These are phyloP conservation scores for Terrapene triunguis DNA, from an alignment of 2,113 vertebrate genomes.

Conservation along the genomic window DNA sequence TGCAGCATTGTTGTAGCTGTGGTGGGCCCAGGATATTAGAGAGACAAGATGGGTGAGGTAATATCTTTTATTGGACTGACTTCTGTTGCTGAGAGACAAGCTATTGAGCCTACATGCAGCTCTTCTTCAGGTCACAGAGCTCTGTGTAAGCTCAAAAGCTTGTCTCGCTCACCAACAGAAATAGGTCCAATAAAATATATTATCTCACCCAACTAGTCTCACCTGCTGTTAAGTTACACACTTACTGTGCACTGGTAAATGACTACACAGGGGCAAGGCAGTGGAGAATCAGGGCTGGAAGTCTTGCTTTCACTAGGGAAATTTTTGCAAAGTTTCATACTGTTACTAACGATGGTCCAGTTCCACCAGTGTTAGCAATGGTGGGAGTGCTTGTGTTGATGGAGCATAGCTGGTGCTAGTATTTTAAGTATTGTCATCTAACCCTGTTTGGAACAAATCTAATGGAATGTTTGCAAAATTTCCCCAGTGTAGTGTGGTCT, in stretches of 20 bases:
- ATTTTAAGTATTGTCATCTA: not conserved
- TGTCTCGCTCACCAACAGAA: not conserved
- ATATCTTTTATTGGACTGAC: not conserved
- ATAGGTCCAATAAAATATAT: not conserved
- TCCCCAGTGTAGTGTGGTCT: not conserved
- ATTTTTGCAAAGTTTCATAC: not conserved
- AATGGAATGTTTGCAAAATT: not conserved
- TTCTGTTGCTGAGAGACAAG: not conserved
- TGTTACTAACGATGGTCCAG: not conserved
- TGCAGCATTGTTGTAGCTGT: not conserved
- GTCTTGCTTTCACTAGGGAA: not conserved
- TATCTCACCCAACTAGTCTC: not conserved
- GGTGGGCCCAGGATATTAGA: not conserved
- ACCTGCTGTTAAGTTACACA: constrained; percentile 18
- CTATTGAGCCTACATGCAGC: not conserved
- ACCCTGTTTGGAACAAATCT: not conserved
- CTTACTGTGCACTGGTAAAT: constrained; percentile 5
- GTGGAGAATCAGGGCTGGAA: constrained; percentile 8
- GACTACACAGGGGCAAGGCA: constrained; percentile 1
- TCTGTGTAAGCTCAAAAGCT: not conserved
- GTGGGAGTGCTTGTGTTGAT: not conserved
- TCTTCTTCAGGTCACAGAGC: not conserved
- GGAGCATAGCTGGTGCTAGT: not conserved
- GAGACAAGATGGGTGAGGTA: not conserved
- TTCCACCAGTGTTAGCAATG: not conserved